Evolutionary conservation across 2,797 vertebrate genomes (phyloP), one percentile per base, ranked within the genome.

Genomic region (Melopsittacus undulatus): DNA sequence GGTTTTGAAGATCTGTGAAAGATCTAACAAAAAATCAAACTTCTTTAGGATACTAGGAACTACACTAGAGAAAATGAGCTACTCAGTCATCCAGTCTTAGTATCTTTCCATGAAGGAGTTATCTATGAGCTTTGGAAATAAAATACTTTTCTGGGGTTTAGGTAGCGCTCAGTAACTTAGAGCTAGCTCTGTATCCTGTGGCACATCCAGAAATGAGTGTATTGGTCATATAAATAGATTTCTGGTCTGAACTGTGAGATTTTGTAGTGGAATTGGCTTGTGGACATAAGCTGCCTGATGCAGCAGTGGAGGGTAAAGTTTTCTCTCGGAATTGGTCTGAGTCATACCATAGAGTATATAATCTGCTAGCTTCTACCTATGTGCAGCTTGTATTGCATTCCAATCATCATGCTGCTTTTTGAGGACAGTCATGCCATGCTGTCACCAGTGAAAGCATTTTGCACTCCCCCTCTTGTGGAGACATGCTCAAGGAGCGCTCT

Each of bases 391-490:
- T 49, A 20, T 45, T 80, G 4, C 36, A 7, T 57, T 24, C 24
- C 22, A 21, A 27, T 70, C 46, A 11, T 36, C 12, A 2, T 1
- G 16, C 56, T 79, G 61, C 11, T 51, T 78, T 89, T 40, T 45
- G 67, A 84, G 52, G 34, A 23, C 38, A 24, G 24, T n/a, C 3
- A 1, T 51, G 61, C 66, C 21, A 4, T n/a, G 19, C 30, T 80
- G 4, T 48, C 56, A 75, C 29, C 88, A 51, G 0, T 10, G 13
- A 20, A 54, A 69, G 63, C 14, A 3, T 32, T 88, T 85, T 61
- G 52, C 43, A 14, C 7, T 43, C 23, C 24, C n/a, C 5, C 0
- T n/a, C 11, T 46, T 0, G 0, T 7, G 23, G 26, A 46, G 8
- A 49, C 54, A 52, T 56, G 45, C 45, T 19, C 0, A 5, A 52